Evolutionary conservation across 1,140 invertebrate genomes (phyloP).

Genomic region (Probaryconus sp.): DNA sequence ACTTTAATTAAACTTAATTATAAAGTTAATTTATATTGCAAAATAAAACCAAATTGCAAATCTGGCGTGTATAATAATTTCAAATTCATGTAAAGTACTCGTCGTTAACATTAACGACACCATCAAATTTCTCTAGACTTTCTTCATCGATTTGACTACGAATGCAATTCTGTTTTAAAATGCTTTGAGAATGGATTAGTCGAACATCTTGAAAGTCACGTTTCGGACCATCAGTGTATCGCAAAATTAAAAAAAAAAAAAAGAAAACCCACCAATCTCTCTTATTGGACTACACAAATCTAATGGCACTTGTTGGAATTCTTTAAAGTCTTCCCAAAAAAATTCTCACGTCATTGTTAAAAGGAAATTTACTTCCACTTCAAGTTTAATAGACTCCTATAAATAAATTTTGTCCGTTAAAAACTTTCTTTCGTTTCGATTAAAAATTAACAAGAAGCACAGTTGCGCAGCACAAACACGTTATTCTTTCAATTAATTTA

Average conservation of each 20-base stretch:
- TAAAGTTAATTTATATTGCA: no score
- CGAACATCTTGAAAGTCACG: slow-evolving; percentile 2
- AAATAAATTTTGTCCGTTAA: slow-evolving; percentile 21
- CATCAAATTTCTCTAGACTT: slow-evolving; percentile 16
- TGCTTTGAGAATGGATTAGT: slow-evolving; percentile 14
- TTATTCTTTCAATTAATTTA: slow-evolving; percentile 40
- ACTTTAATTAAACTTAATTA: no score
- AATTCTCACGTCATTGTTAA: slow-evolving; percentile 12
- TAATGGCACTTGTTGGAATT: no score
- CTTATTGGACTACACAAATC: slow-evolving; percentile 4
- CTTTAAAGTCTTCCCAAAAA: background rate
- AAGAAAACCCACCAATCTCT: background rate
- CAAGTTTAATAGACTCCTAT: slow-evolving; percentile 14
- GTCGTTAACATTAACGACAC: no score
- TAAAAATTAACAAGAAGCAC: slow-evolving; percentile 16
- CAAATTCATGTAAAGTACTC: no score
- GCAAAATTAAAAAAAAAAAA: slow-evolving; percentile 18
- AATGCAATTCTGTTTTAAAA: slow-evolving; percentile 26
- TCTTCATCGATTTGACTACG: slow-evolving; percentile 15
- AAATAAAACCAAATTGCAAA: no score
- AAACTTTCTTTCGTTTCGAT: slow-evolving; percentile 28
- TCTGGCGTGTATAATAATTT: no score
- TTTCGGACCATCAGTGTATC: slow-evolving; percentile 10
- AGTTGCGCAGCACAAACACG: slow-evolving; percentile 24
- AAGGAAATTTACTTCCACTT: slow-evolving; percentile 31